phyloP scores from a whole-genome alignment of 2,888 invertebrate genomes.

The Athripsodes cinereus region DNA sequence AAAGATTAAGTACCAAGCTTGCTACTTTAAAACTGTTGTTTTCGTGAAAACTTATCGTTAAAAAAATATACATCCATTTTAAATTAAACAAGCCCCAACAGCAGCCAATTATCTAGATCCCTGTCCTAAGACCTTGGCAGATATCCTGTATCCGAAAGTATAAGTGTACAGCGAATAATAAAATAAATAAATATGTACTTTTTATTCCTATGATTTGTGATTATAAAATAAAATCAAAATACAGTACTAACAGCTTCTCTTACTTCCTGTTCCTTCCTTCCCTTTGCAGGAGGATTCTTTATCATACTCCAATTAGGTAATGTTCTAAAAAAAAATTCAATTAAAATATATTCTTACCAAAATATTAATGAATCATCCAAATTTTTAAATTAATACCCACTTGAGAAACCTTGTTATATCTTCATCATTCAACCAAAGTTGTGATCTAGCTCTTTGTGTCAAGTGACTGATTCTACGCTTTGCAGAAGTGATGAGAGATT shows the following conservation, averaged over 20 bases:
- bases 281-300: constrained; percentile 39
- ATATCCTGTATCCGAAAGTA: too few relatives aligned
- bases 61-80: too few relatives aligned
- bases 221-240: not conserved
- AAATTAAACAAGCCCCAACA: too few relatives aligned
- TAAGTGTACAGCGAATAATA: too few relatives aligned
- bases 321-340: constrained; percentile 44
- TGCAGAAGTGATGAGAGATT: constrained; percentile 28
- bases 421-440: constrained; percentile 89
- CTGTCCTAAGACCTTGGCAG: too few relatives aligned
- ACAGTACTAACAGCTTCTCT: constrained; percentile 17
- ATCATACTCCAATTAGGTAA: constrained; percentile 74
- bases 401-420: constrained; percentile 91
- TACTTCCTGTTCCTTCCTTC: constrained; percentile 30
- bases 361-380: not conserved
- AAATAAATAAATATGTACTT: not conserved
- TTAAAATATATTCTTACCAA: too few relatives aligned
- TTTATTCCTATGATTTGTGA: too few relatives aligned
- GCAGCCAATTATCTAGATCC: too few relatives aligned
- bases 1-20: too few relatives aligned
- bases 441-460: constrained; percentile 51
- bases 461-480: constrained; percentile 33
- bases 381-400: constrained; percentile 35
- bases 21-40: too few relatives aligned
- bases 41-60: too few relatives aligned